Evolutionary conservation across 1,140 invertebrate species (phyloP).

Genomic region (Nylanderia fulva): DNA sequence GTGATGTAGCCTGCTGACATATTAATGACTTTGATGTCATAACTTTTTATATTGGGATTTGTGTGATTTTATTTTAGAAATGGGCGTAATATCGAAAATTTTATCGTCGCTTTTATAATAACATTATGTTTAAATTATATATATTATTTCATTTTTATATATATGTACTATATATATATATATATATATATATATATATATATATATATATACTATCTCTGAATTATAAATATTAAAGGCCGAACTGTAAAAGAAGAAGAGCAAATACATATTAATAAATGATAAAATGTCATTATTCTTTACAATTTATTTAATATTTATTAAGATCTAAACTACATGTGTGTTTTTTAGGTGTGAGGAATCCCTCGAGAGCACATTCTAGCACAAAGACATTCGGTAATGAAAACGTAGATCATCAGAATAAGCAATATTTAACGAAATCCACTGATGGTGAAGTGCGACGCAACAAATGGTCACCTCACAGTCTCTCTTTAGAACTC

Average conservation of each 20-base stretch:
- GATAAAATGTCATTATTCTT: background rate
- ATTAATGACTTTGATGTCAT: slow-evolving; percentile 61
- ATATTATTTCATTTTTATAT: background rate
- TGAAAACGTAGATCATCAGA: slow-evolving; percentile 47
- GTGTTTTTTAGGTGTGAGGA: slow-evolving; percentile 53
- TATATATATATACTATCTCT: background rate
- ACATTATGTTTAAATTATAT: background rate
- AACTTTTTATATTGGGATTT: slow-evolving; percentile 40
- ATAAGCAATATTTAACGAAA: slow-evolving; percentile 60
- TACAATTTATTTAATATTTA: background rate
- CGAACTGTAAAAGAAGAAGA: background rate
- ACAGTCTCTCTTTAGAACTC: slow-evolving; percentile 74
- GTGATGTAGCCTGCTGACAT: slow-evolving; percentile 56
- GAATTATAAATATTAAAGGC: background rate
- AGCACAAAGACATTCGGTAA: slow-evolving; percentile 45
- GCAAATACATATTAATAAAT: slow-evolving; percentile 3
- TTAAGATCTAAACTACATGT: background rate
- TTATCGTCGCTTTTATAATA: background rate
- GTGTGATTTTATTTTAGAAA: slow-evolving; percentile 17
- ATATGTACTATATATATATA: background rate
- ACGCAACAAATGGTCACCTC: slow-evolving; percentile 49
- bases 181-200: background rate
- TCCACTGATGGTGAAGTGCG: slow-evolving; percentile 67
- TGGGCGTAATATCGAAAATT: background rate
- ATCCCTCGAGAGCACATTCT: slow-evolving; percentile 38